phyloP scores from a whole-genome alignment of 2,888 invertebrate species.

The Tuta absoluta region DNA sequence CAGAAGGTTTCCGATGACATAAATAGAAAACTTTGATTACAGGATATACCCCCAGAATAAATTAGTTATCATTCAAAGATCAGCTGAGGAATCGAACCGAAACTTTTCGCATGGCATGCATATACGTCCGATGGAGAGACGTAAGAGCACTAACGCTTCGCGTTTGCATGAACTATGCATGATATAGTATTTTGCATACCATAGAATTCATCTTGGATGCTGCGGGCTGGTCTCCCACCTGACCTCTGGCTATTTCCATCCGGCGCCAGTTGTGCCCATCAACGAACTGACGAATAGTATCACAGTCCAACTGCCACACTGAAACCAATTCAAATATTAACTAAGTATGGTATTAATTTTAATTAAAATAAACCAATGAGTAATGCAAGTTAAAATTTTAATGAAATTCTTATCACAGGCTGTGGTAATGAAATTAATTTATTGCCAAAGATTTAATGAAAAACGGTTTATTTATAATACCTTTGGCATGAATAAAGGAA shows the following conservation, averaged over 20 bases:
- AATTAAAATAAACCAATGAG: neutral
- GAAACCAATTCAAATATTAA: conserved; percentile 11
- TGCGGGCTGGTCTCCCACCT: conserved; percentile 46
- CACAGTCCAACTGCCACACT: conserved; percentile 41
- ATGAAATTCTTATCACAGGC: neutral
- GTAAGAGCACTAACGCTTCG: too few relatives aligned
- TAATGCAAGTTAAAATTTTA: neutral
- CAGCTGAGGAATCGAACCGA: too few relatives aligned
- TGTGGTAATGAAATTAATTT: too few relatives aligned
- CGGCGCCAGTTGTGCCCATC: conserved; percentile 50
- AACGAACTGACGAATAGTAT: conserved; percentile 46
- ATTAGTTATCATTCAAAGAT: too few relatives aligned
- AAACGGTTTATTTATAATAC: neutral
- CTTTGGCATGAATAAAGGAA: neutral
- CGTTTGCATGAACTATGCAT: too few relatives aligned
- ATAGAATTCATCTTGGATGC: conserved; percentile 50
- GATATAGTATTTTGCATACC: conserved; percentile 36
- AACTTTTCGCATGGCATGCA: too few relatives aligned
- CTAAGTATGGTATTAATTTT: neutral
- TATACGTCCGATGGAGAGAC: too few relatives aligned
- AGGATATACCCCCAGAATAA: too few relatives aligned
- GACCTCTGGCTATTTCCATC: conserved; percentile 42
- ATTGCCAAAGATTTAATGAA: too few relatives aligned
- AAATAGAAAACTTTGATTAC: too few relatives aligned
- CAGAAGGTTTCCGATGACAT: too few relatives aligned